A percentile compares a stretch with the other conserved stretches of the same genome.
Evolutionary conservation across 2,888 invertebrate genomes (phyloP).

Genomic region (Drosophila mettleri): DNA sequence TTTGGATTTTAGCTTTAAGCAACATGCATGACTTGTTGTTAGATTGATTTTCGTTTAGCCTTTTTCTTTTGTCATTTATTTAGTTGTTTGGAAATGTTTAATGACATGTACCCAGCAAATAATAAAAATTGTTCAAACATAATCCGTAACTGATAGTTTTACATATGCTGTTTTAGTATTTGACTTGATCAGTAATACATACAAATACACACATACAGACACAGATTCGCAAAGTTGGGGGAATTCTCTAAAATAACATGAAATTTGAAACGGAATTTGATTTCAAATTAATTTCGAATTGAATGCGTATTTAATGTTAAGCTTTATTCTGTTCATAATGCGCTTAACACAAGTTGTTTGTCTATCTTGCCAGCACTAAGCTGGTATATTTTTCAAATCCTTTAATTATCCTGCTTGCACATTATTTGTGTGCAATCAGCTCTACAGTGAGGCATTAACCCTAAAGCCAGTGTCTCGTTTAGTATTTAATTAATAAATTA

Average conservation of each 20-base stretch:
- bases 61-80: slow-evolving; percentile 34
- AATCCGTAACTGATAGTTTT: slow-evolving; percentile 46
- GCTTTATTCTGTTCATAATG: slow-evolving; percentile 36
- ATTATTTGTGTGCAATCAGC: slow-evolving; percentile 20
- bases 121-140: slow-evolving; percentile 39
- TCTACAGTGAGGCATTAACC: neutral
- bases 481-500: neutral
- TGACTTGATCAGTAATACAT: slow-evolving; percentile 50
- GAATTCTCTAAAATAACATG: slow-evolving; percentile 45
- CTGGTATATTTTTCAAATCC: slow-evolving; percentile 6
- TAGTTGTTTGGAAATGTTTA: slow-evolving; percentile 52
- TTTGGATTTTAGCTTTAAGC: slow-evolving; percentile 35
- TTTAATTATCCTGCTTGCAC: slow-evolving; percentile 6
- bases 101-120: slow-evolving; percentile 60
- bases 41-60: slow-evolving; percentile 14
- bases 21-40: slow-evolving; percentile 46
- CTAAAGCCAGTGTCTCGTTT: neutral
- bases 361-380: neutral
- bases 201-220: slow-evolving; percentile 26
- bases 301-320: slow-evolving; percentile 57
- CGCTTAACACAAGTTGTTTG: slow-evolving; percentile 36
- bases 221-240: slow-evolving; percentile 26
- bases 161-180: slow-evolving; percentile 16
- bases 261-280: slow-evolving; percentile 35
- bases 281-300: slow-evolving; percentile 46